Evolutionary conservation across 2,888 invertebrate genomes (phyloP).

Genomic region (Eutolmus rufibarbis): DNA sequence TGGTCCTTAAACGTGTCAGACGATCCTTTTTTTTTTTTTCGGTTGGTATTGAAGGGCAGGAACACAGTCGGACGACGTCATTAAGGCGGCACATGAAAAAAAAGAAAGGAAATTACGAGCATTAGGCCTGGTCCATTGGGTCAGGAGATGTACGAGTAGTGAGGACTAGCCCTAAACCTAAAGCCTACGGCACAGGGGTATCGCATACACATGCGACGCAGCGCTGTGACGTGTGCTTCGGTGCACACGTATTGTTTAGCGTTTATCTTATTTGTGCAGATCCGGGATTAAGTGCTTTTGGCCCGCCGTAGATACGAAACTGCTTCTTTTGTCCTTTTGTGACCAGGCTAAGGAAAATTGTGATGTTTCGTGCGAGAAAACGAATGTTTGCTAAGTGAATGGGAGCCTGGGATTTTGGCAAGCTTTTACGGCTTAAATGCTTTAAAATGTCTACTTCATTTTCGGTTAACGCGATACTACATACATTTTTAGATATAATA

Average conservation of each 20-base stretch:
- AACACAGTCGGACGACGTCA: not conserved
- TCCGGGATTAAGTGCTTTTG: conserved; percentile 3
- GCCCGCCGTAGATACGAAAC: not conserved
- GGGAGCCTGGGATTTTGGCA: not conserved
- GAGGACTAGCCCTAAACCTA: not conserved
- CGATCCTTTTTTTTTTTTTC: conserved; percentile 48
- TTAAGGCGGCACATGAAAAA: conserved; percentile 26
- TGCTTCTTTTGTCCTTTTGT: not conserved
- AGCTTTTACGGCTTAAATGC: not conserved
- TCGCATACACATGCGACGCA: not conserved
- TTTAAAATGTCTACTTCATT: not conserved
- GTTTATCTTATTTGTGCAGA: not conserved
- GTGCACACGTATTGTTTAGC: not conserved
- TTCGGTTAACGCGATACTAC: not conserved
- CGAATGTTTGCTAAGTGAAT: not conserved
- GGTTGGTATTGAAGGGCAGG: not conserved
- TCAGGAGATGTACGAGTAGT: not conserved
- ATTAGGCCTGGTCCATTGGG: conserved; percentile 13
- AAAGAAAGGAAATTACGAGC: conserved; percentile 19
- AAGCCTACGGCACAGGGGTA: not conserved
- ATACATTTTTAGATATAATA: not conserved
- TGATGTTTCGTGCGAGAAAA: not conserved
- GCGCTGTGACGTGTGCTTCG: not conserved
- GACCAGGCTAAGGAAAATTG: not conserved
- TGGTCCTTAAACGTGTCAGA: conserved; percentile 72